Evolutionary conservation across 2,888 invertebrate species (phyloP).

Genomic region (Tortricodes alternella): DNA sequence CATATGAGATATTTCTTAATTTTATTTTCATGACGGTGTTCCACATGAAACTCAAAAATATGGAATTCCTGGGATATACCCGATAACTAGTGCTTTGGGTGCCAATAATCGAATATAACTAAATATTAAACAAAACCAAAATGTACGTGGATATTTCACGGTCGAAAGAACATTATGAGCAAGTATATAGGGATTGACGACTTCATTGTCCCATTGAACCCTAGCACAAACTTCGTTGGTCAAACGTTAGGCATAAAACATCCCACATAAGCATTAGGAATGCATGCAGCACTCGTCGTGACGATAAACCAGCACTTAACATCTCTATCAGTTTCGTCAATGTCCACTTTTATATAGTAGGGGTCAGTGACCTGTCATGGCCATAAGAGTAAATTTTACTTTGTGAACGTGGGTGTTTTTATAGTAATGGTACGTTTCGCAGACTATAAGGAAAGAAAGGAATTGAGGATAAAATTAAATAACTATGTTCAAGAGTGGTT

Average conservation of each 20-base stretch:
- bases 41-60: no score
- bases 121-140: not conserved
- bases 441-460: not conserved
- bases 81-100: not conserved
- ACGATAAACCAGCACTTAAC: slow-evolving; percentile 60
- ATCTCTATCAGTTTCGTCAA: slow-evolving; percentile 42
- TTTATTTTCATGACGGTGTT: no score
- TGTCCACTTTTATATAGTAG: slow-evolving; percentile 12
- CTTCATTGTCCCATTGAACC: not conserved
- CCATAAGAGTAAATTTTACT: not conserved
- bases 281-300: slow-evolving; percentile 52
- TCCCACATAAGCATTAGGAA: slow-evolving; percentile 34
- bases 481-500: not conserved
- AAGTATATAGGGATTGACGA: not conserved
- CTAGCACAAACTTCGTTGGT: slow-evolving; percentile 3
- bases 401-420: slow-evolving; percentile 8
- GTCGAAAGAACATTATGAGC: not conserved
- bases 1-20: no score
- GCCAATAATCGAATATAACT: not conserved
- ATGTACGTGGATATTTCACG: no score
- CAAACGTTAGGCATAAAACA: slow-evolving; percentile 20
- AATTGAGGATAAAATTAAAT: no score
- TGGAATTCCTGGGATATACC: no score
- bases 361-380: slow-evolving; percentile 19
- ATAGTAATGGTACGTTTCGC: not conserved